Base-by-base conservation (phyloP, 2,888 invertebrate species). In the Cabera pusaria region DNA sequence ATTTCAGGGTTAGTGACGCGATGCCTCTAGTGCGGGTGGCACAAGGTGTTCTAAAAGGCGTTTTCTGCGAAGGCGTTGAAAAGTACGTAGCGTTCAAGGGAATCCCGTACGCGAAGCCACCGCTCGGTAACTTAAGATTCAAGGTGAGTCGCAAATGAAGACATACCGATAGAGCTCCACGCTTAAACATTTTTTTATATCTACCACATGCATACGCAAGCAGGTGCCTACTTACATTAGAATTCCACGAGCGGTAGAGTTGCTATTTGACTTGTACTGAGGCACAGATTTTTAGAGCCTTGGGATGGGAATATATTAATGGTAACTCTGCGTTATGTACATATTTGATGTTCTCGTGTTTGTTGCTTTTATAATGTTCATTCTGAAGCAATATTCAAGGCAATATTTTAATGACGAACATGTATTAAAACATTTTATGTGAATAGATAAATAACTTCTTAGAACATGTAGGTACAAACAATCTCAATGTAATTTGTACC, bases 91-190 rank as follows among this genome's bases (percentile, higher is more conserved):
- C 87, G 22, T 90, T 89, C 62, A 88, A 88, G 70, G 91, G 92
- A 29, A 90, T 92, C 50, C 92, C 92, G 8, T 92, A 91, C 54
- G 92, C 92, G 3, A 78, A 84, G 49, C 91, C 92, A 28, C 92
- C 92, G 5, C 43, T 92, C 16, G 90, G 90, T 20, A 59, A 81
- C 56, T 83, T 92, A 42, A 80, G 92, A 77, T 92, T 92, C 72
- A 89, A 91, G 90, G 92, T 91, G 67, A 85, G 75, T 70, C 40
- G 42, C 47, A 52, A 58, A 52, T 51, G 49, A 56, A 59, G 50
- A 56, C 47, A 56, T 61, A 57, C 52, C 42, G 41, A 50, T 59
- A 55, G 44, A 55, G 43, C 44, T 45, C 36, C 46, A 49, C 52
- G 56, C 49, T 45, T 56, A 64, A 56, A 57, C 49, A 50, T 64